phyloP scores from a whole-genome alignment of 2,113 vertebrate species.

The Sander vitreus region DNA sequence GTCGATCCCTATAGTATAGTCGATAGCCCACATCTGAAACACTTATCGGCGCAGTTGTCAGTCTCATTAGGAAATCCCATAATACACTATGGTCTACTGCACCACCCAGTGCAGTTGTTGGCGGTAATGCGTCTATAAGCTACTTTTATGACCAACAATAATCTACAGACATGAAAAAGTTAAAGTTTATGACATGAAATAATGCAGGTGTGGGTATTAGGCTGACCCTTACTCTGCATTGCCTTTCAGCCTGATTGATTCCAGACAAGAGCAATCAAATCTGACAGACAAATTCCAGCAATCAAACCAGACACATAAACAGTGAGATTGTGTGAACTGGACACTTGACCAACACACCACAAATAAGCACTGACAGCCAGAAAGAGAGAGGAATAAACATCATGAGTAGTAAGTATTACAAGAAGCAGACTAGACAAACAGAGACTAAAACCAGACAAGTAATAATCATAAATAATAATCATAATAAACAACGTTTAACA shows the following conservation, averaged over 20 bases:
- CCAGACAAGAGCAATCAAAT: conserved; percentile 46
- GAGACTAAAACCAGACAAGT: too few relatives aligned
- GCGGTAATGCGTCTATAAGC: not conserved
- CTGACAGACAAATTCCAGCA: conserved; percentile 30
- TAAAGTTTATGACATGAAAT: not conserved
- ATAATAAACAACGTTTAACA: too few relatives aligned
- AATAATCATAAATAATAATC: too few relatives aligned
- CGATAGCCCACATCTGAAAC: not conserved
- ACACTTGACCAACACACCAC: too few relatives aligned
- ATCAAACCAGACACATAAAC: conserved; percentile 38
- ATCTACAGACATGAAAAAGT: conserved; percentile 6
- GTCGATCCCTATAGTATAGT: too few relatives aligned
- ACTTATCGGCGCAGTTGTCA: not conserved
- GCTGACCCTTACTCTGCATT: not conserved
- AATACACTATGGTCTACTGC: not conserved
- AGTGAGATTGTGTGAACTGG: too few relatives aligned
- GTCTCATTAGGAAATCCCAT: not conserved
- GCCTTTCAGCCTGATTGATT: conserved; percentile 18
- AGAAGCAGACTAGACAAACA: too few relatives aligned
- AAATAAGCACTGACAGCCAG: too few relatives aligned
- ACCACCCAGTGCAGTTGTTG: not conserved
- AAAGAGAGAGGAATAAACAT: too few relatives aligned
- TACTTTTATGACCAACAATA: conserved; percentile 2
- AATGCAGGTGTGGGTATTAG: not conserved
- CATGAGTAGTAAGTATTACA: too few relatives aligned